These are phyloP conservation scores for Acipenser ruthenus DNA, from an alignment of 2,797 vertebrate species.

Conservation along the genomic window DNA sequence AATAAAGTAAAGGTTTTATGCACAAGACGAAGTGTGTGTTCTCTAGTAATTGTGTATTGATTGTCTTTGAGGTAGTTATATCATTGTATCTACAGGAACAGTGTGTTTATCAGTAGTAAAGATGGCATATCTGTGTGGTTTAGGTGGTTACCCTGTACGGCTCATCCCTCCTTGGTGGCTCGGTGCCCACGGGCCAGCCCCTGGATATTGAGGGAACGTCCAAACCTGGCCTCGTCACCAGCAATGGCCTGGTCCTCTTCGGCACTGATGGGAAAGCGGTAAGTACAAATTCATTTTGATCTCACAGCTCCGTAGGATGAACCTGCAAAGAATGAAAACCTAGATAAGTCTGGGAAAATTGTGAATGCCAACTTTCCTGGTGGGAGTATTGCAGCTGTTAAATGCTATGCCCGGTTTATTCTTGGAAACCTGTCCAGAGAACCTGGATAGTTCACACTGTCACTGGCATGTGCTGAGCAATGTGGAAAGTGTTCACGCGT, in stretches of 20 bases:
- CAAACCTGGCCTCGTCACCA: conserved; percentile 74
- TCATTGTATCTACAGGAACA: not conserved
- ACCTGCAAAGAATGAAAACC: not conserved
- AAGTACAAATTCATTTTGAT: conserved; percentile 35
- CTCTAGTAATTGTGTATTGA: not conserved
- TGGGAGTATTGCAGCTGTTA: too few relatives aligned
- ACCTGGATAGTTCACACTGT: too few relatives aligned
- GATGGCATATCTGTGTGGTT: conserved; percentile 15
- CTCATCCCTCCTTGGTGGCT: conserved; percentile 67
- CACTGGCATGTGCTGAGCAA: too few relatives aligned
- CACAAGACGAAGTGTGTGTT: not conserved
- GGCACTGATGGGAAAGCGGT: conserved; percentile 85
- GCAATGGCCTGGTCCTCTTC: conserved; percentile 77
- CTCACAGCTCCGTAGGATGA: not conserved
- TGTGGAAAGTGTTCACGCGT: too few relatives aligned
- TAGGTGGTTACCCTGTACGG: conserved; percentile 83
- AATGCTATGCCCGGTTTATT: too few relatives aligned
- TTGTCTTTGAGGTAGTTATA: not conserved
- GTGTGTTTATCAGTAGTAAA: conserved; percentile 5
- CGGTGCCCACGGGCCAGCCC: conserved; percentile 66
- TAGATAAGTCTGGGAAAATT: not conserved
- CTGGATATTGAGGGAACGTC: conserved; percentile 69
- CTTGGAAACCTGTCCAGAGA: too few relatives aligned
- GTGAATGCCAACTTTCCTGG: not conserved
- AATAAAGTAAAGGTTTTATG: too few relatives aligned